Evolutionary conservation across 1,140 invertebrate species (phyloP).

Genomic region (Babylonia areolata): DNA sequence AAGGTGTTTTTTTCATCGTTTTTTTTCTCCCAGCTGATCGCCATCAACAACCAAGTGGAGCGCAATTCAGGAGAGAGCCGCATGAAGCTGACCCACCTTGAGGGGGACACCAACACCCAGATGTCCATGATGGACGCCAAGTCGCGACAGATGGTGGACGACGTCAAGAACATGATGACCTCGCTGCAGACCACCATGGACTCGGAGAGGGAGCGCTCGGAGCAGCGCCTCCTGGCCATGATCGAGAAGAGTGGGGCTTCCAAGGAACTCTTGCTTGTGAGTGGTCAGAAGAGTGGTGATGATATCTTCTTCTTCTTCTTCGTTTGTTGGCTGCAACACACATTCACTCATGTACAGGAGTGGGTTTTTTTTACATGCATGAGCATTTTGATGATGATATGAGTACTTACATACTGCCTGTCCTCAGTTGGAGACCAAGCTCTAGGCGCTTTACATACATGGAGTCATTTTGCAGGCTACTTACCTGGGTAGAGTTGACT

Average conservation of each 20-base stretch:
- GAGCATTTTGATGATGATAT: no score
- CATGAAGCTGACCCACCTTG: constrained; percentile 68
- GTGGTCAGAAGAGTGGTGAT: no score
- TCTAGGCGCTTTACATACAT: no score
- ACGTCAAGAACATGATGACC: constrained; percentile 64
- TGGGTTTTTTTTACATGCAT: no score
- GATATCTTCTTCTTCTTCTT: not conserved
- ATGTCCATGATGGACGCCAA: constrained; percentile 68
- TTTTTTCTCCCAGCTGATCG: constrained; percentile 55
- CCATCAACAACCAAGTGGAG: constrained; percentile 63
- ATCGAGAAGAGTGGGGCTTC: constrained; percentile 60
- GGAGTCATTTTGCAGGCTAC: no score
- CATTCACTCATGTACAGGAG: no score
- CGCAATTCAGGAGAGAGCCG: constrained; percentile 58
- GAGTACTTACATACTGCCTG: no score
- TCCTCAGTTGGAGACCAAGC: no score
- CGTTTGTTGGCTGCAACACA: not conserved
- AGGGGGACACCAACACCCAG: constrained; percentile 68
- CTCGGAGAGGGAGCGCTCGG: constrained; percentile 67
- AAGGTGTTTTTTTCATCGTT: no score
- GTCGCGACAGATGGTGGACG: constrained; percentile 68
- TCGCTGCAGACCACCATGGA: constrained; percentile 57
- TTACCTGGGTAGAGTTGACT: no score
- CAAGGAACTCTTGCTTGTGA: constrained; percentile 60
- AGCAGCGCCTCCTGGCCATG: constrained; percentile 57